Conservation (phyloP, 2,888 invertebrate species). For the Netelia fuscicornis region DNA sequence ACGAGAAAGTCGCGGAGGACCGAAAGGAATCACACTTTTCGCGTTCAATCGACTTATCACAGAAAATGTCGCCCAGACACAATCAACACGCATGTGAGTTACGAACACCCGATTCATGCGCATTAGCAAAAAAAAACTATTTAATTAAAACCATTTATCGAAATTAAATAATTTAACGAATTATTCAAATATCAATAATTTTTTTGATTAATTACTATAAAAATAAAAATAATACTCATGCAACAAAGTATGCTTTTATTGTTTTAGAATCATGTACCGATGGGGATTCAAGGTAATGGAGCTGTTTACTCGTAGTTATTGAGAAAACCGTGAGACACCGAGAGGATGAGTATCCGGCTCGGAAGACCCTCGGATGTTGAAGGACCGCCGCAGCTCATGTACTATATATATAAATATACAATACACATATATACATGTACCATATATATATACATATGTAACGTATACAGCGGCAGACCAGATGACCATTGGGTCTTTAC, state of each 20-base stretch:
- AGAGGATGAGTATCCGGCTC: conserved; percentile 40
- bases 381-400: conserved; percentile 33
- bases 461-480: conserved; percentile 48
- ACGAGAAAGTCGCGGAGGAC: conserved; percentile 78
- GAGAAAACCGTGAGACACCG: conserved; percentile 62
- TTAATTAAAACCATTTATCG: too few relatives aligned
- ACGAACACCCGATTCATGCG: not conserved
- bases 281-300: conserved; percentile 40
- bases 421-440: conserved; percentile 3
- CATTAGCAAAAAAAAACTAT: too few relatives aligned
- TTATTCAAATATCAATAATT: too few relatives aligned
- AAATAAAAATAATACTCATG: too few relatives aligned
- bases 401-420: not conserved
- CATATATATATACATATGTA: conserved; percentile 2
- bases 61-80: not conserved
- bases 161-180: too few relatives aligned
- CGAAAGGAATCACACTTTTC: conserved; percentile 52
- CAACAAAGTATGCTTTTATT: too few relatives aligned
- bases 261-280: conserved; percentile 18
- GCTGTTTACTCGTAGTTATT: conserved; percentile 51
- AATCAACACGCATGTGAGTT: not conserved
- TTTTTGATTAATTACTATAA: too few relatives aligned
- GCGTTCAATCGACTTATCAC: conserved; percentile 42
- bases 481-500: conserved; percentile 62
- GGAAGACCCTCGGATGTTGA: conserved; percentile 6